A percentile compares a stretch with the other conserved stretches of the same genome.
phyloP scores from a whole-genome alignment of 2,888 invertebrate species.

The Netelia fuscicornis region DNA sequence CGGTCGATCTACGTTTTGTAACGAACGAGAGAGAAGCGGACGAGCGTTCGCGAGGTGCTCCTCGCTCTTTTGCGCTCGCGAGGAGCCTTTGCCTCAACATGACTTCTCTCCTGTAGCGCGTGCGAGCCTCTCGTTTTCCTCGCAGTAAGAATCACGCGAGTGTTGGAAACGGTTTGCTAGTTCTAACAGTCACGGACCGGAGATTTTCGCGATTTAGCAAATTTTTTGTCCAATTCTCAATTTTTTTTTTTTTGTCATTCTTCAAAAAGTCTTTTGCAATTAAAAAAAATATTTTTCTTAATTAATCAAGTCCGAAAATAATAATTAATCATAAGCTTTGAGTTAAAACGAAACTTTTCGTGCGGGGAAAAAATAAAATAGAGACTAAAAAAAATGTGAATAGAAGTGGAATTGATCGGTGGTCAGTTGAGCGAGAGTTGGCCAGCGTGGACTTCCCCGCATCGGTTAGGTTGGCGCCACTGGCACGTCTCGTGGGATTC shows the following conservation, averaged over 20 bases:
- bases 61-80: slow-evolving; percentile 30
- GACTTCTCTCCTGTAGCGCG: slow-evolving; percentile 55
- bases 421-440: background rate
- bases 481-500: background rate
- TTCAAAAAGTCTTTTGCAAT: background rate
- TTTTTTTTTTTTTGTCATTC: background rate
- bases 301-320: background rate
- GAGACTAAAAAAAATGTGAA: background rate
- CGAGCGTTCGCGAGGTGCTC: slow-evolving; percentile 31
- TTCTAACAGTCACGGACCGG: background rate
- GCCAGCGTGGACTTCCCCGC: background rate
- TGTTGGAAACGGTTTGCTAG: slow-evolving; percentile 50
- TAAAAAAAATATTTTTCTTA: too few relatives aligned
- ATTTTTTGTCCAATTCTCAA: background rate
- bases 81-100: slow-evolving; percentile 43
- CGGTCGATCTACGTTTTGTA: background rate
- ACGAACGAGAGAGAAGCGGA: background rate
- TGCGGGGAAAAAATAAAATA: background rate
- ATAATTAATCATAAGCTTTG: background rate
- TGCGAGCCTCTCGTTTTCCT: slow-evolving; percentile 50
- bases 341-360: background rate
- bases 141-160: slow-evolving; percentile 62
- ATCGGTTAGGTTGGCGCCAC: background rate
- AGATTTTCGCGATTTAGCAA: background rate
- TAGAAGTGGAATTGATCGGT: background rate